Conservation (phyloP, 1,140 invertebrate genomes). For the Drosophila pectinifera region DNA sequence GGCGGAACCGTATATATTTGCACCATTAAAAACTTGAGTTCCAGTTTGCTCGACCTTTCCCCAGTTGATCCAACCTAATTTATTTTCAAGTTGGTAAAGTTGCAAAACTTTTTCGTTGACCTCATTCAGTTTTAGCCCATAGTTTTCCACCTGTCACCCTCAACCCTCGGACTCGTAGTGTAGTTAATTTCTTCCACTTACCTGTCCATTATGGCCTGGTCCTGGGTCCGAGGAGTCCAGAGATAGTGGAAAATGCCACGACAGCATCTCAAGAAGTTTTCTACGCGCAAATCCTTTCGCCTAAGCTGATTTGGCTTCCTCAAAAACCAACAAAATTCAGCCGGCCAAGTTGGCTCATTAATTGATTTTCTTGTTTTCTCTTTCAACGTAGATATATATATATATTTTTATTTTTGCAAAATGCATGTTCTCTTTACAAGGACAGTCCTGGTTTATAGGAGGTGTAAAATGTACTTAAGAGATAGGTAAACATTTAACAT, state of each 20-base stretch:
- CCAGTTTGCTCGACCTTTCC: slow-evolving; percentile 34
- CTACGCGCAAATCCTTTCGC: slow-evolving; percentile 45
- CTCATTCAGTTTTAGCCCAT: slow-evolving; percentile 42
- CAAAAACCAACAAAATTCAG: not conserved
- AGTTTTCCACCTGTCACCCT: slow-evolving; percentile 14
- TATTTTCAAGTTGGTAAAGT: slow-evolving; percentile 51
- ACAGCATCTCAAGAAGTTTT: slow-evolving; percentile 66
- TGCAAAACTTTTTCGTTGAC: slow-evolving; percentile 52
- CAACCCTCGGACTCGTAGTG: slow-evolving; percentile 42
- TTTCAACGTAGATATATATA: slow-evolving; percentile 22
- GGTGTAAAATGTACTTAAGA: slow-evolving; percentile 31
- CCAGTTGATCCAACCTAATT: slow-evolving; percentile 43
- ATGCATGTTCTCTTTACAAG: slow-evolving; percentile 27
- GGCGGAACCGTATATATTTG: slow-evolving; percentile 9
- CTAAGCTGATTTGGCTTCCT: slow-evolving; percentile 50
- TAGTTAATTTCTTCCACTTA: slow-evolving; percentile 80
- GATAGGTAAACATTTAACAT: slow-evolving; percentile 44
- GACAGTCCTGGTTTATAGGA: slow-evolving; percentile 26
- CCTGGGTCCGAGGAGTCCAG: slow-evolving; percentile 24
- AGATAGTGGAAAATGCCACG: slow-evolving; percentile 58
- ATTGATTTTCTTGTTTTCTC: slow-evolving; percentile 29
- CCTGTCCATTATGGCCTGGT: slow-evolving; percentile 65
- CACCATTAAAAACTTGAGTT: slow-evolving; percentile 27
- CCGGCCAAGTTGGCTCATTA: slow-evolving; percentile 25
- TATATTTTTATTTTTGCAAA: slow-evolving; percentile 27